Base-by-base conservation (phyloP, 2,888 invertebrate genomes). In the Apamea monoglypha region DNA sequence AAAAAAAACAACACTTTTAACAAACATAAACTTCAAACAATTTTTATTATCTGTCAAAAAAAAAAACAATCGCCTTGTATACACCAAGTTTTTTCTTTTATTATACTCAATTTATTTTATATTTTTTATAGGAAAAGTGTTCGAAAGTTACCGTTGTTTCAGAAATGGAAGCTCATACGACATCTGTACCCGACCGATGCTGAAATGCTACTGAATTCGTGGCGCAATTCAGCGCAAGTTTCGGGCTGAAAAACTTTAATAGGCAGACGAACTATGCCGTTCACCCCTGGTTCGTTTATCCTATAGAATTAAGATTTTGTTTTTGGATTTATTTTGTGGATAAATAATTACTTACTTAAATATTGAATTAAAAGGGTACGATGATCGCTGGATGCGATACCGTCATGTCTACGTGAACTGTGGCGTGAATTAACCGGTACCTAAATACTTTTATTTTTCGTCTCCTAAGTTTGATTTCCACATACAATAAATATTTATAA, bases 151-250 rank as follows among this genome's bases (percentile, higher is more conserved):
- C 25, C 66, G 76, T 68, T 16, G 21, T 32, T 53, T 40, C n/a
- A 1, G n/a, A 76, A 53, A 63, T 56, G 0, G 29, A 32, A 66
- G 76, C 47, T 72, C 16, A 63, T 50, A 50, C 44, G 59, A 86
- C 89, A 71, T 59, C 89, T 76, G 40, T 25, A 16, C 81, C 7
- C 75, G 66, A 10, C 74, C 59, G 71, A 40, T 36, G 59, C 74
- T 59, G 70, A 72, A 81, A 72, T 44, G 77, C 77, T 84, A 87
- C 87, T 87, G 89, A 78, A 81, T 2, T 18, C 25, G 67, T 29
- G 12, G 40, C 53, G 16, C 32, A n/a, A 63, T 63, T 75, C 32
- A 10, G 47, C 36, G 64, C 71, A 74, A 74, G 32, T 79, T 82
- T 74, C 40, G 50, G n/a, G 10, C 32, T 47, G 16, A 67, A 80